Base-by-base conservation (phyloP, 1,140 invertebrate genomes). In the Parapsyche elsis region DNA sequence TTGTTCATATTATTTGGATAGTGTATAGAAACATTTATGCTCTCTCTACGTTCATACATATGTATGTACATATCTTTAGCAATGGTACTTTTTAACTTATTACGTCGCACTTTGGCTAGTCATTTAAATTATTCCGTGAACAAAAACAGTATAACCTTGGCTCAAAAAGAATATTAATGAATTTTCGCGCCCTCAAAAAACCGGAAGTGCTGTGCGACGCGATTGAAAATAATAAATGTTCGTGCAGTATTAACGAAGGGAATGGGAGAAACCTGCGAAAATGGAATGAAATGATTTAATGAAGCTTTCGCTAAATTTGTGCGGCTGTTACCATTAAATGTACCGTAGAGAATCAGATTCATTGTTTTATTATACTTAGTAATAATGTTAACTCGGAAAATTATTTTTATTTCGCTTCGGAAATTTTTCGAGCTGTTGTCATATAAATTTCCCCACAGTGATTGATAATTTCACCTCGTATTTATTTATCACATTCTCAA, bases 271-370 rank as follows among this genome's bases (percentile, higher is more conserved):
- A 19, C 9, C 10, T 24, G 64, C 23, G 2, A 67, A 67, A 67
- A 67, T 67, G 23, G 64, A 67, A 12, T 67, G 24, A 67, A 67
- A 67, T 67, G 64, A 67, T 67, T 67, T 67, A 67, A 67, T 67
- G 64, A 67, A 67, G 64, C 64, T 19, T 67, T 67, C 10, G 23
- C 24, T 24, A 23, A 67, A 67, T 67, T 67, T 67, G 64, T 67
- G 23, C 64, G 64, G 64, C n/a, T 67, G 64, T 67, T 19, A 19
- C 59, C 59, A 64, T 64, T 67, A 67, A 67, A 67, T 67, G 64
- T 67, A 12, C 64, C 23, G 64, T 67, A 23, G 64, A 67, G 21
- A 67, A 67, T 23, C 64, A 12, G 64, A 67, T 67, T 67, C 64
- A 26, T 67, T 30, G 64, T 67, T 67, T 67, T 67, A 67, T 67